Base-by-base conservation (phyloP, 1,140 invertebrate genomes). In the Drosophila azteca region DNA sequence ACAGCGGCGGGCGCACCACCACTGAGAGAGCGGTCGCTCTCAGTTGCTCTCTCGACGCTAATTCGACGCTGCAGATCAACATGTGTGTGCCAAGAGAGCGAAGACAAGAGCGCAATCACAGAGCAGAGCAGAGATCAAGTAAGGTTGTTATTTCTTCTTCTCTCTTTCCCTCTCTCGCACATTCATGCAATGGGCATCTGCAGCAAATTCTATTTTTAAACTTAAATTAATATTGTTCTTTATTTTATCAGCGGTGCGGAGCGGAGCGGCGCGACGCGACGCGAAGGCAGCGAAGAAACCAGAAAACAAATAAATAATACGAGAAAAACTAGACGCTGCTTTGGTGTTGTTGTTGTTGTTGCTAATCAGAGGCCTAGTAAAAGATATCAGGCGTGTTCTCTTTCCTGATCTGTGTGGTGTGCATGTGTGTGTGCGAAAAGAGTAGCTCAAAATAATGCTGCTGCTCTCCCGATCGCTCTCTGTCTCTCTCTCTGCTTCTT, bases 141-240 rank as follows among this genome's bases (percentile, higher is more conserved):
- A 74, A 58, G 41, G 35, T 45, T 66, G 39, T 66, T 58, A 8
- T 39, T 58, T n/a, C 45, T 55, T 26, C 15, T 55, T 26, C 9
- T 22, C 35, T 29, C 46, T 48, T 41, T 75, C 61, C 68, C 72
- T 67, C 52, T 52, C 63, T 45, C 60, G 60, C 63, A 76, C 64
- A 78, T 79, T 68, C 76, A 83, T 79, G 76, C 78, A 82, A 78
- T 73, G 77, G 76, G 82, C 82, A 87, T 87, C 82, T 87, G 82
- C 82, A 79, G 83, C 75, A 53, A 87, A 82, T 71, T 87, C 82
- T 87, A 87, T 87, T 87, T 87, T 88, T 87, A 87, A 87, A 87
- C 82, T 87, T 87, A 87, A 87, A 88, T 87, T 87, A 87, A 87
- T 87, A 87, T 87, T 87, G 82, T 87, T 87, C 82, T 87, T 87